phyloP scores from a whole-genome alignment of 1,140 invertebrate genomes.

The Tetramorium alpestre region DNA sequence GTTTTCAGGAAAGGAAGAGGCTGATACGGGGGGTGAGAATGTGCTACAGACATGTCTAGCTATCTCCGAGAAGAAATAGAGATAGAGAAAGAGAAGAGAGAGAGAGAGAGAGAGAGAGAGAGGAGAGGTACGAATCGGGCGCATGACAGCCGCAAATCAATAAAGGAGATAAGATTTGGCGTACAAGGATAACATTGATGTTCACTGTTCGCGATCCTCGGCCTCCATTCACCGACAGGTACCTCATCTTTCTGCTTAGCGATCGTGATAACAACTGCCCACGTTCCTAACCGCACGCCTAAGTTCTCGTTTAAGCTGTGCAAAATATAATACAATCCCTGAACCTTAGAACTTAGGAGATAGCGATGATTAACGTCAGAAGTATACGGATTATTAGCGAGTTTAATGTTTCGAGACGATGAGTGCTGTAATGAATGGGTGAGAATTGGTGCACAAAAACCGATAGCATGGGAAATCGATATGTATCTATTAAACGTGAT shows the following conservation, averaged over 20 bases:
- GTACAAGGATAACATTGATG: constrained; percentile 68
- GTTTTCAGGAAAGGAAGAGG: constrained; percentile 36
- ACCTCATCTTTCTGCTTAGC: neutral
- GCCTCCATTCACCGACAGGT: constrained; percentile 1
- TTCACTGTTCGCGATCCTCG: constrained; percentile 61
- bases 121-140: neutral
- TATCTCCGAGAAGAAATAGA: constrained; percentile 7
- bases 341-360: constrained; percentile 14
- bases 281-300: neutral
- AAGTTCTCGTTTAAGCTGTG: constrained; percentile 24
- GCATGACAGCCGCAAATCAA: constrained; percentile 27
- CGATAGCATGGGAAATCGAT: neutral
- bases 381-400: constrained; percentile 9
- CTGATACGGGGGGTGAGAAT: constrained; percentile 5
- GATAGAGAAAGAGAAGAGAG: neutral
- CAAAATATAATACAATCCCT: constrained; percentile 5
- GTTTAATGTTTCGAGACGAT: constrained; percentile 1
- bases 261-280: neutral
- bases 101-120: constrained; percentile 5
- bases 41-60: constrained; percentile 71
- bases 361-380: neutral
- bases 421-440: neutral
- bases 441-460: neutral
- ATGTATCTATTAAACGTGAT: neutral
- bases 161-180: constrained; percentile 31